A percentile compares a stretch with the other conserved stretches of the same genome.
phyloP scores from a whole-genome alignment of 2,888 invertebrate species.

The Chymomyza procnemis region DNA sequence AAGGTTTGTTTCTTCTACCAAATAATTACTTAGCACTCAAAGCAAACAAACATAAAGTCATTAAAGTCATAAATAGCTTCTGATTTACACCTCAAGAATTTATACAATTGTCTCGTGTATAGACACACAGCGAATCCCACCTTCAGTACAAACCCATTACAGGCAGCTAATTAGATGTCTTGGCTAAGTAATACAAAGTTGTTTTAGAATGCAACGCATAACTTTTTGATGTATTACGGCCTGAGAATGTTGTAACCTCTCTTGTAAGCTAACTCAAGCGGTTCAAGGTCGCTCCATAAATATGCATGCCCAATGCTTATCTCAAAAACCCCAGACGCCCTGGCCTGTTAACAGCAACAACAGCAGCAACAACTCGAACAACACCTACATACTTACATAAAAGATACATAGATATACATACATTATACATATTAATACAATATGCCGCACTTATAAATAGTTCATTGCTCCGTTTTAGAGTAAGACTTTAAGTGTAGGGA shows the following conservation, averaged over 20 bases:
- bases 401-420: slow-evolving; percentile 26
- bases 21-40: no score
- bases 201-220: not conserved
- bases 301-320: slow-evolving; percentile 63
- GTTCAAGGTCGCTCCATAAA: slow-evolving; percentile 60
- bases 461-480: slow-evolving; percentile 64
- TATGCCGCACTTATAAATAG: slow-evolving; percentile 60
- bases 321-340: slow-evolving; percentile 16
- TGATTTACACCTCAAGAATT: no score
- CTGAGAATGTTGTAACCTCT: slow-evolving; percentile 38
- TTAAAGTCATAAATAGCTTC: no score
- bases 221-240: not conserved
- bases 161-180: not conserved
- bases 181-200: not conserved
- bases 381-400: slow-evolving; percentile 17
- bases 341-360: not conserved
- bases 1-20: no score
- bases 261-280: slow-evolving; percentile 19
- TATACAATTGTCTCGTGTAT: not conserved
- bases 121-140: not conserved
- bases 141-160: not conserved
- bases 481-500: slow-evolving; percentile 30
- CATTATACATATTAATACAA: slow-evolving; percentile 10
- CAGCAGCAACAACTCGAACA: slow-evolving; percentile 11
- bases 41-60: no score